Conservation (phyloP, 2,797 vertebrate species). For the Acanthurus lineatus region DNA sequence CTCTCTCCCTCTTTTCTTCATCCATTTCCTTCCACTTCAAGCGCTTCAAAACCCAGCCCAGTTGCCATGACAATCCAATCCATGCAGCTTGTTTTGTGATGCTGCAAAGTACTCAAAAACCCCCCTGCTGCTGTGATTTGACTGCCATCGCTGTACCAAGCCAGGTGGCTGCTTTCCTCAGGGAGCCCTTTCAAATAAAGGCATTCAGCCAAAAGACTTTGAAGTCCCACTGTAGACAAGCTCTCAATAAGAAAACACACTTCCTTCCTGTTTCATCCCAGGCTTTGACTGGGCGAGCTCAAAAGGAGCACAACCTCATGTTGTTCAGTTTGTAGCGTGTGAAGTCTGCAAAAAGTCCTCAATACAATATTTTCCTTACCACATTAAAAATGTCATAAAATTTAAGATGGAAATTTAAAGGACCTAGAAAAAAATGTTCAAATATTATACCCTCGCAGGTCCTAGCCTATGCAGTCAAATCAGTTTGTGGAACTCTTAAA, state of each 20-base stretch:
- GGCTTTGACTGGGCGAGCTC: slow-evolving; percentile 47
- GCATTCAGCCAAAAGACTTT: slow-evolving; percentile 76
- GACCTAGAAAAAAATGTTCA: slow-evolving; percentile 2
- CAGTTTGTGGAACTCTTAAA: no score
- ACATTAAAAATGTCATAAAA: not conserved
- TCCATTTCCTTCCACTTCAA: slow-evolving; percentile 61
- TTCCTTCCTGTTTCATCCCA: slow-evolving; percentile 60
- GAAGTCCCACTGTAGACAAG: slow-evolving; percentile 69
- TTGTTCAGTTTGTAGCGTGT: slow-evolving; percentile 28
- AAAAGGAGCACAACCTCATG: slow-evolving; percentile 30
- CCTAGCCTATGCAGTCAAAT: no score
- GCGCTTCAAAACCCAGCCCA: slow-evolving; percentile 61
- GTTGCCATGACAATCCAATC: slow-evolving; percentile 83
- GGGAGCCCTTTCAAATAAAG: slow-evolving; percentile 76
- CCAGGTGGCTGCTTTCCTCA: slow-evolving; percentile 76
- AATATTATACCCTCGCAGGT: not conserved
- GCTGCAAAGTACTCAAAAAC: slow-evolving; percentile 65
- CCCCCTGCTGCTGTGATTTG: slow-evolving; percentile 67
- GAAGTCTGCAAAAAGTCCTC: not conserved
- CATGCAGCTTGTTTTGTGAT: slow-evolving; percentile 74
- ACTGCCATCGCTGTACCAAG: slow-evolving; percentile 63
- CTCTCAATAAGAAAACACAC: slow-evolving; percentile 57
- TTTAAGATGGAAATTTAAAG: not conserved
- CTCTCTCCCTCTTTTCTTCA: not conserved
- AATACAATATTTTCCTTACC: not conserved